These are phyloP conservation scores for Trichogramma evanescens DNA, from an alignment of 2,888 invertebrate genomes.

Conservation along the genomic window DNA sequence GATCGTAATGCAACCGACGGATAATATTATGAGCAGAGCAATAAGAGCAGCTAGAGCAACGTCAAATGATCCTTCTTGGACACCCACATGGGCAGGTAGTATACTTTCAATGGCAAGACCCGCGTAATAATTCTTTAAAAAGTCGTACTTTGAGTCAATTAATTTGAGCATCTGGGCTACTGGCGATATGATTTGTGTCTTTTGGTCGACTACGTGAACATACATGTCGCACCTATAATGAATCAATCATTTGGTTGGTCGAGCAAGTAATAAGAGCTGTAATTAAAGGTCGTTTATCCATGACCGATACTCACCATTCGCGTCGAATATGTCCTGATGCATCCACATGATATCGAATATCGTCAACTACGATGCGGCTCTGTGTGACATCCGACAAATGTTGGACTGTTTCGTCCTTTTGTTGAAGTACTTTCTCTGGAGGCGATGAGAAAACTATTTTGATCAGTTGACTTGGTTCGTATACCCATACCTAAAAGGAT, in stretches of 20 bases:
- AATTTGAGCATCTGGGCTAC: conserved; percentile 73
- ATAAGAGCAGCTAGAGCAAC: conserved; percentile 79
- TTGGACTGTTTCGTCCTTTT: conserved; percentile 63
- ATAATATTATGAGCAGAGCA: conserved; percentile 74
- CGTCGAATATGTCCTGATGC: conserved; percentile 57
- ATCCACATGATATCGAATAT: conserved; percentile 68
- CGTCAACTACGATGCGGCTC: conserved; percentile 72
- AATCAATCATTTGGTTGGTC: neutral
- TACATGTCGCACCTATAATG: conserved; percentile 75
- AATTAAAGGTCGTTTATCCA: conserved; percentile 24
- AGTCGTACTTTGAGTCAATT: conserved; percentile 79
- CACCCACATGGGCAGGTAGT: conserved; percentile 61
- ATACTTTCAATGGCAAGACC: conserved; percentile 71
- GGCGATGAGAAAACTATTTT: conserved; percentile 77
- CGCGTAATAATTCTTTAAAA: conserved; percentile 70
- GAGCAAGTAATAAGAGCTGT: neutral
- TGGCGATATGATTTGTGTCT: conserved; percentile 66
- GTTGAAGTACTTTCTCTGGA: conserved; percentile 66
- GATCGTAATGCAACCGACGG: conserved; percentile 80
- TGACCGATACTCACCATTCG: conserved; percentile 54
- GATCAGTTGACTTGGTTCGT: conserved; percentile 75
- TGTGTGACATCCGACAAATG: conserved; percentile 70
- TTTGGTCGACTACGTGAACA: conserved; percentile 71
- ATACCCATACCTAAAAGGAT: conserved; percentile 72
- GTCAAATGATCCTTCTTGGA: conserved; percentile 71